Conservation (phyloP, 53 echinoderm and acorn worm genomes). For the Echinometra lucunter region DNA sequence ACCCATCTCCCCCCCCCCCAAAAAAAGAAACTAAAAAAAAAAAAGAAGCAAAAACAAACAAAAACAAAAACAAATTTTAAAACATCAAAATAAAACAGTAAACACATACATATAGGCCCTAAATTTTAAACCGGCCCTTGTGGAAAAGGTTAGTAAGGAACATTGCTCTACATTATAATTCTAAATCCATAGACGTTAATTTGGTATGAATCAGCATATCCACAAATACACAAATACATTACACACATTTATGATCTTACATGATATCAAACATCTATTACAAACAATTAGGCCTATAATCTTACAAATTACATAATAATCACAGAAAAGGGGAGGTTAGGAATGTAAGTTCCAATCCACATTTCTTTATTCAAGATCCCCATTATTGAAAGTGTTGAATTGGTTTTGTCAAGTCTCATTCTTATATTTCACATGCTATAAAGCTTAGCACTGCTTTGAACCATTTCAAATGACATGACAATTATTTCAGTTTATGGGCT, state of each 20-base stretch:
- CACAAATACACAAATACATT: no score
- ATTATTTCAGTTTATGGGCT: background rate
- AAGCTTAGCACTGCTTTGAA: background rate
- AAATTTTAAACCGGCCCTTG: background rate
- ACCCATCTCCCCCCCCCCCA: background rate
- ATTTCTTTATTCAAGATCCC: background rate
- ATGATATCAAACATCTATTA: no score
- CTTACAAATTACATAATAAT: background rate
- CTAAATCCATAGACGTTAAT: background rate
- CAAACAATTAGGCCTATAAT: background rate
- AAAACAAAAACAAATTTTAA: no score
- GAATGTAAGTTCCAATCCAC: background rate
- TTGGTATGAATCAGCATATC: background rate
- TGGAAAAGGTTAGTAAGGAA: background rate
- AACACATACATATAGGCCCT: background rate
- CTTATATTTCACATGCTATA: background rate
- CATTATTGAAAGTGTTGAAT: background rate
- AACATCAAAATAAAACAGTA: no score
- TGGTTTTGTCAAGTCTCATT: background rate
- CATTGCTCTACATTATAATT: background rate
- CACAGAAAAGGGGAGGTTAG: background rate
- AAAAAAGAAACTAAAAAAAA: no score
- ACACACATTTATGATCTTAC: no score
- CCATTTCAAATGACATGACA: background rate
- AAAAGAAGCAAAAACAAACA: no score